These are phyloP conservation scores for Sturnus vulgaris DNA, from an alignment of 2,113 vertebrate species.

Conservation along the genomic window DNA sequence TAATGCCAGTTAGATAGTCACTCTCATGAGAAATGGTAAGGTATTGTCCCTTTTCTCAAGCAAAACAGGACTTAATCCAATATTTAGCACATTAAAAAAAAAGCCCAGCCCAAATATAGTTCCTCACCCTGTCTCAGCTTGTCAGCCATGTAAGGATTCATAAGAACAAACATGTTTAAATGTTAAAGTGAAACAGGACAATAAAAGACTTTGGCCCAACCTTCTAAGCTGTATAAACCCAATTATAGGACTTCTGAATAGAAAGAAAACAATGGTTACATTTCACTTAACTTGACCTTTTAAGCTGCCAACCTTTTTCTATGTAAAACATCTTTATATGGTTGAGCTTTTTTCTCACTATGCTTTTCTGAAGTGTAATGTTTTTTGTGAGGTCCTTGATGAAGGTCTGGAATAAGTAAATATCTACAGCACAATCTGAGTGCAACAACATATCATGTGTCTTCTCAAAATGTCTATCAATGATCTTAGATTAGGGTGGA, in stretches of 20 bases:
- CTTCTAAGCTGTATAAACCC: neutral
- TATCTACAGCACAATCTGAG: neutral
- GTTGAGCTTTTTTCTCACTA: neutral
- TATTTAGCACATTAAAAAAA: neutral
- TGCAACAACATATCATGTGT: neutral
- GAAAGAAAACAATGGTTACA: neutral
- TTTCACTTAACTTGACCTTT: slow-evolving; percentile 21
- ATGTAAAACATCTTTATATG: neutral
- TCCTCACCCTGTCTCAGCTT: neutral
- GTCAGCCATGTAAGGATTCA: neutral
- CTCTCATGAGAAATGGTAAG: neutral
- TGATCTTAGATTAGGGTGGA: neutral
- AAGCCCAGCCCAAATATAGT: neutral
- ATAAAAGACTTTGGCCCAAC: neutral
- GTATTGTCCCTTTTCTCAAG: neutral
- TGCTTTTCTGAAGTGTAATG: neutral
- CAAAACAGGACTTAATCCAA: neutral
- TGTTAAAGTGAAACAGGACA: neutral
- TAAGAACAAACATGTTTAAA: neutral
- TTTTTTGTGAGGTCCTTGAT: neutral
- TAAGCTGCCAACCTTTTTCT: slow-evolving; percentile 3
- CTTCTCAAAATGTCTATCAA: neutral
- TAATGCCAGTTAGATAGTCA: neutral
- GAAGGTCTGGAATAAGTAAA: neutral
- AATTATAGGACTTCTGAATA: neutral